Conservation (phyloP, 2,888 invertebrate genomes). For the Netelia inedita region DNA sequence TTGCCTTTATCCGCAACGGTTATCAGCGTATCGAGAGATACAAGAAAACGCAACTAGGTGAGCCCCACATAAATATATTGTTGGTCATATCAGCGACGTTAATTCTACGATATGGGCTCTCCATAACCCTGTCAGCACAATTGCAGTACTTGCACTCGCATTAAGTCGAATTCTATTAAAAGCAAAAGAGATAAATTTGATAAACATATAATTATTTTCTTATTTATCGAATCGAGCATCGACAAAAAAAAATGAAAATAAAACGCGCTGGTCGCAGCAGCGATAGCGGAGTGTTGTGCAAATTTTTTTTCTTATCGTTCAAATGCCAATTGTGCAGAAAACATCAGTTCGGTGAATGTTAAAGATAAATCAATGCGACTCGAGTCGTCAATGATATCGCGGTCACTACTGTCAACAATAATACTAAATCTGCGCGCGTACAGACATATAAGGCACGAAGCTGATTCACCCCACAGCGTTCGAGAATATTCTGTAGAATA, state of each 20-base stretch:
- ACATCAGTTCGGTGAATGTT: too few species aligned
- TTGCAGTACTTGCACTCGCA: background rate
- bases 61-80: conserved; percentile 59
- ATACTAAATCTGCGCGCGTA: too few species aligned
- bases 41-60: conserved; percentile 79
- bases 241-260: background rate
- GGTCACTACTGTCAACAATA: too few species aligned
- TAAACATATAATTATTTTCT: background rate
- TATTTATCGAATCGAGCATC: background rate
- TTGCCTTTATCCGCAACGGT: conserved; percentile 71
- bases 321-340: too few species aligned
- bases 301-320: too few species aligned
- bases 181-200: background rate
- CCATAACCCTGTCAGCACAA: background rate
- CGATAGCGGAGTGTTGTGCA: background rate
- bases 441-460: too few species aligned
- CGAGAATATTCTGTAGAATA: background rate
- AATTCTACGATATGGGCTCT: background rate
- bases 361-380: too few species aligned
- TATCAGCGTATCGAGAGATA: conserved; percentile 73
- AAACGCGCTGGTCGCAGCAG: background rate
- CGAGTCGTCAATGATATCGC: too few species aligned
- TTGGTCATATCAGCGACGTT: background rate
- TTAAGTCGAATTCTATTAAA: background rate
- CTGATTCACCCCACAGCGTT: background rate